These are phyloP conservation scores for Anorthoa munda DNA, from an alignment of 2,888 invertebrate genomes.

Conservation along the genomic window DNA sequence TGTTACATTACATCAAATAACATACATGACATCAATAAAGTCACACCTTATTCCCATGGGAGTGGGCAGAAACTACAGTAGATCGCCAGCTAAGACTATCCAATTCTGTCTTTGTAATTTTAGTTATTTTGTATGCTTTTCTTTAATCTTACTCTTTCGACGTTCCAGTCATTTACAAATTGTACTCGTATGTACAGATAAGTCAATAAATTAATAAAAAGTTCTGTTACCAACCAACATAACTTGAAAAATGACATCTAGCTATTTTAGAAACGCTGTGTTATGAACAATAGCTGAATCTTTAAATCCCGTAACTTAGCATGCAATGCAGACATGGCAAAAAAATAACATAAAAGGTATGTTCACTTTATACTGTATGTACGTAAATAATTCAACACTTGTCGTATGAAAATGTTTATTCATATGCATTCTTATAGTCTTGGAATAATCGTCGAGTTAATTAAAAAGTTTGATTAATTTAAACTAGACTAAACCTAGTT, in stretches of 20 bases:
- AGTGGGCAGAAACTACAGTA: too few relatives aligned
- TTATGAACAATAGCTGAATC: background rate
- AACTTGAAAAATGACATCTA: background rate
- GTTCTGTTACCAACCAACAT: background rate
- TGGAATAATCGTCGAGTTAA: background rate
- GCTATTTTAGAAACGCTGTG: background rate
- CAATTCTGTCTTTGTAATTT: too few relatives aligned
- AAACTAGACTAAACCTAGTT: slow-evolving; percentile 10
- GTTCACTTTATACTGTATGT: background rate
- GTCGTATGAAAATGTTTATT: slow-evolving; percentile 4
- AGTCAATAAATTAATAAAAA: too few relatives aligned
- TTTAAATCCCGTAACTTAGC: background rate
- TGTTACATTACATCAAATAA: too few relatives aligned
- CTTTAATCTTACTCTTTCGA: too few relatives aligned
- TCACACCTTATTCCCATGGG: too few relatives aligned
- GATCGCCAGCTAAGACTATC: too few relatives aligned
- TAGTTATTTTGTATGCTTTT: too few relatives aligned
- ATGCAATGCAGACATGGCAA: background rate
- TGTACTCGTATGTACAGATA: too few relatives aligned
- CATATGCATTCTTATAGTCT: background rate
- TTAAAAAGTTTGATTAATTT: slow-evolving; percentile 11
- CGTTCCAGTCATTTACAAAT: too few relatives aligned
- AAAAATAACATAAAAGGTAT: background rate
- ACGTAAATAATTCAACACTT: slow-evolving; percentile 19
- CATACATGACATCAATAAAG: too few relatives aligned